A percentile compares a stretch with the other conserved stretches of the same genome.
Evolutionary conservation across 2,888 invertebrate species (phyloP).

Genomic region (Pandemis heparana): DNA sequence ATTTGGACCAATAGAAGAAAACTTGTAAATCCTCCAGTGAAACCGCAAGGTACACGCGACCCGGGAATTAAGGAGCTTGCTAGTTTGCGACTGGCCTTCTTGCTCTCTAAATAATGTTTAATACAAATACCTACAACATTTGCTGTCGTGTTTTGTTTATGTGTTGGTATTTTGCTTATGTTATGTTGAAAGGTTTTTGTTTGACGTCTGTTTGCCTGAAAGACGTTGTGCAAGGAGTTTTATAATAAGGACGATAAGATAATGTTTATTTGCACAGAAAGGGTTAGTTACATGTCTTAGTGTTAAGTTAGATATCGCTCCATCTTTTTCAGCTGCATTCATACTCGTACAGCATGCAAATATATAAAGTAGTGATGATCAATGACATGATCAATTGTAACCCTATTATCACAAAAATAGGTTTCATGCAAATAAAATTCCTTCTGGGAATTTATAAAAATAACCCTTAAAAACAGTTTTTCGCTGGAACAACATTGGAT

Average conservation of each 20-base stretch:
- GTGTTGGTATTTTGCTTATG: slow-evolving; percentile 4
- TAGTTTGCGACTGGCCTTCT: slow-evolving; percentile 47
- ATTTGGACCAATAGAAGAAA: slow-evolving; percentile 76
- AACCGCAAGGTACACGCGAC: slow-evolving; percentile 74
- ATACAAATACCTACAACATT: slow-evolving; percentile 30
- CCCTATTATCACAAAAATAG: background rate
- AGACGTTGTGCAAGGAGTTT: background rate
- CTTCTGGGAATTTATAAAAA: no score
- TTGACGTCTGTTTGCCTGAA: background rate
- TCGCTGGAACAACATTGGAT: no score
- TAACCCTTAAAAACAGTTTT: no score
- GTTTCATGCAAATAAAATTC: no score
- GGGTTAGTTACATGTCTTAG: no score
- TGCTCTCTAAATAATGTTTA: slow-evolving; percentile 45
- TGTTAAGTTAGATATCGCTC: no score
- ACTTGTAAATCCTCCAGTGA: slow-evolving; percentile 76
- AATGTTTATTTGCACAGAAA: no score
- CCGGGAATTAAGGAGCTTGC: slow-evolving; percentile 55
- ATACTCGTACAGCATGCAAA: no score
- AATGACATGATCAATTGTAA: background rate
- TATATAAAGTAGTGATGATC: no score
- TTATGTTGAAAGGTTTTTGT: background rate
- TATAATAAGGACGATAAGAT: no score
- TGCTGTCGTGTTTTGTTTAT: slow-evolving; percentile 24
- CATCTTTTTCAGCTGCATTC: no score